These are phyloP conservation scores for Delia radicum DNA, from an alignment of 1,140 invertebrate species.

Conservation along the genomic window DNA sequence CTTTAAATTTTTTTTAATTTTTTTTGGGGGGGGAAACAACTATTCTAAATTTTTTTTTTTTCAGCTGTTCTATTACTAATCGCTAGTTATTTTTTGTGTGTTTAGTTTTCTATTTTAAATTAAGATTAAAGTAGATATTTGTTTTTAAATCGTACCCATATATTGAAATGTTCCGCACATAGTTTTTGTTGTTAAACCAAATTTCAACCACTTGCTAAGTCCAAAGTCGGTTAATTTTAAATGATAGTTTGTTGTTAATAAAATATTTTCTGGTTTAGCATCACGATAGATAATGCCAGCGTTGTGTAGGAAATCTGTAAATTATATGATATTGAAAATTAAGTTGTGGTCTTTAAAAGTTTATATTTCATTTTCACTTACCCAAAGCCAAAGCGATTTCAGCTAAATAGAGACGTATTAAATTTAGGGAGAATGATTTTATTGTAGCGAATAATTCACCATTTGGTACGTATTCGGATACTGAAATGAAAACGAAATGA, in stretches of 20 bases:
- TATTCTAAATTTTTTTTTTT: too few relatives aligned
- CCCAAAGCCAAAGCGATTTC: conserved; percentile 82
- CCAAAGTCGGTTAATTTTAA: conserved; percentile 88
- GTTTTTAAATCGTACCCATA: conserved; percentile 69
- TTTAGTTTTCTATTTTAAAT: not conserved
- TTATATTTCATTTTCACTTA: conserved; percentile 56
- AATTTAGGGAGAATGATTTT: conserved; percentile 69
- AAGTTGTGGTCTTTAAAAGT: not conserved
- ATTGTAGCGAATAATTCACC: conserved; percentile 78
- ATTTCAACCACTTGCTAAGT: conserved; percentile 85
- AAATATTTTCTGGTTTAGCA: conserved; percentile 87
- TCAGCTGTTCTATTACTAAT: not conserved
- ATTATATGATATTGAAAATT: not conserved
- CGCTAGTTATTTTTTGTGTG: conserved; percentile 11
- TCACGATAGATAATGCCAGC: conserved; percentile 88
- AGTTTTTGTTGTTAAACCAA: conserved; percentile 74
- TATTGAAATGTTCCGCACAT: conserved; percentile 90
- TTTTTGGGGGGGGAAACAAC: not conserved
- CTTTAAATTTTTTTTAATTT: not conserved
- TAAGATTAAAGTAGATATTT: conserved; percentile 20
- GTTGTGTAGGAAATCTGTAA: conserved; percentile 86
- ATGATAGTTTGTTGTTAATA: conserved; percentile 78
- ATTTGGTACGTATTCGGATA: conserved; percentile 77
- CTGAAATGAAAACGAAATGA: conserved; percentile 58
- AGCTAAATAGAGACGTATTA: conserved; percentile 75